A percentile compares a stretch with the other conserved stretches of the same genome.
Conservation (phyloP, 2,888 invertebrate genomes). For the Eupithecia inturbata region DNA sequence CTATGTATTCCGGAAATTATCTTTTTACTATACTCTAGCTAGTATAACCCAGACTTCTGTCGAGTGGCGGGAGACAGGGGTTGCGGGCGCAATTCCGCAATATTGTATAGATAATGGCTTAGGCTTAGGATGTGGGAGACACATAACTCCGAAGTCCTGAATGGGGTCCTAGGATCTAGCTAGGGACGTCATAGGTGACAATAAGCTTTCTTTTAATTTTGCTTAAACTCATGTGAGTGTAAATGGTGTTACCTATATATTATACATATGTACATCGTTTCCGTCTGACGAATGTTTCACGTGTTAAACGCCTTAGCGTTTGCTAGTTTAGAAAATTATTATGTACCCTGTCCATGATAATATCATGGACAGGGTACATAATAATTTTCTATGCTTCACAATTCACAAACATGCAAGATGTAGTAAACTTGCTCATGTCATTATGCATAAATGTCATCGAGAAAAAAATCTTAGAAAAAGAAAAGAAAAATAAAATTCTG, state of each 20-base stretch:
- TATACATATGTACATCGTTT: no score
- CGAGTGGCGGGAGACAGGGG: neutral
- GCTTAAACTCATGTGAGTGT: neutral
- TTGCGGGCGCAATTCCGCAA: neutral
- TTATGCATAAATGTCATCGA: no score
- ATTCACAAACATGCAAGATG: neutral
- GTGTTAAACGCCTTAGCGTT: no score
- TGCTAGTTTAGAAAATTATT: no score
- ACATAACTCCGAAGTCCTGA: neutral
- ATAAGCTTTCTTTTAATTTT: neutral
- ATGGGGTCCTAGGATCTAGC: neutral
- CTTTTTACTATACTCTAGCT: no score
- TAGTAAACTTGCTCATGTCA: no score
- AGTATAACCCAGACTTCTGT: no score
- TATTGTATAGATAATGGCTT: neutral
- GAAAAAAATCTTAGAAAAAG: no score
- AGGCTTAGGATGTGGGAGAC: neutral
- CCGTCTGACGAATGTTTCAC: neutral
- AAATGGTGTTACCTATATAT: neutral
- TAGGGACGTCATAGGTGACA: neutral
- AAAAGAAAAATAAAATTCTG: no score
- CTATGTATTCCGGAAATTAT: constrained; percentile 28
- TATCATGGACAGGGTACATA: no score
- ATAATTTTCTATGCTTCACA: neutral
- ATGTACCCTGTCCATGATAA: no score